A percentile compares a stretch with the other conserved stretches of the same genome.
Evolutionary conservation across 2,888 invertebrate genomes (phyloP).

Genomic region (Bugulina stolonifera): DNA sequence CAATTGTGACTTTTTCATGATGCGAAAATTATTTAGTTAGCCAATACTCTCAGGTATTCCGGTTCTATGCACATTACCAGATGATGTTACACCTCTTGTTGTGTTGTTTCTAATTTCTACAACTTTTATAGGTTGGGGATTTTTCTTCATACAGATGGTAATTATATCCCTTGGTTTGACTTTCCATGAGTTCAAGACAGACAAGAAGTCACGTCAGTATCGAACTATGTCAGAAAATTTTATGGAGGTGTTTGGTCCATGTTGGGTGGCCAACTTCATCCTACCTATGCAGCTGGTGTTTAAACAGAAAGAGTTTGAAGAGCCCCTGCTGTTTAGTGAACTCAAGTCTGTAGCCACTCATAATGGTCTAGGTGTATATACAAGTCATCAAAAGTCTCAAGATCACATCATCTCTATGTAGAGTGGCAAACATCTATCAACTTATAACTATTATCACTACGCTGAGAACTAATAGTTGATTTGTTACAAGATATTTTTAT

Average conservation of each 20-base stretch:
- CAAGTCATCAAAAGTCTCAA: no score
- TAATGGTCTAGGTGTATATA: no score
- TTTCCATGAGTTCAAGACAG: constrained; percentile 9
- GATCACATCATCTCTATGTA: no score
- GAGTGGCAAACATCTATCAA: no score
- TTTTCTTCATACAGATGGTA: constrained; percentile 10
- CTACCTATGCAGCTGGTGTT: constrained; percentile 38
- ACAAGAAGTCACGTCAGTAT: background rate
- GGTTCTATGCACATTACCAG: no score
- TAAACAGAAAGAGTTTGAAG: constrained; percentile 32
- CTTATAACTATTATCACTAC: no score
- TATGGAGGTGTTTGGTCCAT: constrained; percentile 38
- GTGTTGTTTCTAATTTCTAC: background rate
- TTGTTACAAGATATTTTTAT: no score
- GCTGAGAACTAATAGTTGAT: no score
- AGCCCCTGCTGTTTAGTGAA: background rate
- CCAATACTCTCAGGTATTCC: no score
- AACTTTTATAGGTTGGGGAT: constrained; percentile 7
- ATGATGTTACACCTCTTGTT: background rate
- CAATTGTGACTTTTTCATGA: no score
- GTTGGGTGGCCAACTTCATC: constrained; percentile 37
- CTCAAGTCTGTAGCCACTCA: no score
- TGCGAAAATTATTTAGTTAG: no score
- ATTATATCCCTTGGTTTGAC: background rate
- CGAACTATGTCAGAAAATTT: constrained; percentile 32